These are phyloP conservation scores for Pelusios castaneus DNA, from an alignment of 2,113 vertebrate genomes.

Conservation along the genomic window DNA sequence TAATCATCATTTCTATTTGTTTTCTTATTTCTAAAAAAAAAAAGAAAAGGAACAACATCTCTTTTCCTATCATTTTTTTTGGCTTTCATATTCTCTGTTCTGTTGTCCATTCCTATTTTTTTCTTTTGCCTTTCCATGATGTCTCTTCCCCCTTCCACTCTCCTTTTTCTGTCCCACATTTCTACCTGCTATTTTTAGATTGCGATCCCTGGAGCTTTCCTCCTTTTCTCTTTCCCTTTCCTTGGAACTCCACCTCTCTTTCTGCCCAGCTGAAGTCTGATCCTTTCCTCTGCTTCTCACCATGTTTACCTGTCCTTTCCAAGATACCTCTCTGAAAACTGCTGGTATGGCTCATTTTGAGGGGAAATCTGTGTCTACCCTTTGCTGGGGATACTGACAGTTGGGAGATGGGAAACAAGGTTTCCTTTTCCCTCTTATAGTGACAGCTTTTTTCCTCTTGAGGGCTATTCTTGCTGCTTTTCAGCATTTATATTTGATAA, in stretches of 20 bases:
- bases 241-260: background rate
- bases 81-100: background rate
- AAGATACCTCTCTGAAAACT: background rate
- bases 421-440: background rate
- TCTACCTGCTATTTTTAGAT: accelerated
- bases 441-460: background rate
- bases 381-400: background rate
- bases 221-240: background rate
- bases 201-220: background rate
- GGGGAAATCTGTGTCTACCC: background rate
- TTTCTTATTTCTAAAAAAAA: background rate
- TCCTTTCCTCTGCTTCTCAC: background rate
- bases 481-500: background rate
- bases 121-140: background rate
- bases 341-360: background rate
- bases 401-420: background rate
- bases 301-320: background rate
- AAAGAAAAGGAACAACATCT: background rate
- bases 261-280: background rate
- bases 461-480: background rate
- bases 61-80: background rate
- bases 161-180: background rate
- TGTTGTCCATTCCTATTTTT: background rate
- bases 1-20: background rate
- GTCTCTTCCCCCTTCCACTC: background rate